These are phyloP conservation scores for Girardinichthys multiradiatus DNA, from an alignment of 2,113 vertebrate genomes.

Conservation along the genomic window DNA sequence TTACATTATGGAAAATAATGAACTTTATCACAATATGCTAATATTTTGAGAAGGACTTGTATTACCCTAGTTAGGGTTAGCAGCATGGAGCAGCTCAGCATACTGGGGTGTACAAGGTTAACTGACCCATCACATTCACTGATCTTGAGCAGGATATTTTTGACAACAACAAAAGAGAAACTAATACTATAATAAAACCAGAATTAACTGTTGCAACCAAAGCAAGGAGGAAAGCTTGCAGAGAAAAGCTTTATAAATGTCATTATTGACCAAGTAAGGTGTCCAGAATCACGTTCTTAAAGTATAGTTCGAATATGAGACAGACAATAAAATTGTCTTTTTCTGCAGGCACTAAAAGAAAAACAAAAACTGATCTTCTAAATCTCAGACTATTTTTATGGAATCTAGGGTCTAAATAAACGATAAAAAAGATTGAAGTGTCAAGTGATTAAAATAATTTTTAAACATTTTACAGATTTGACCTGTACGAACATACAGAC, in stretches of 20 bases:
- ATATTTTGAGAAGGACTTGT: no score
- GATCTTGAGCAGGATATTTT: not conserved
- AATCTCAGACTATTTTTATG: no score
- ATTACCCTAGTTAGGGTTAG: no score
- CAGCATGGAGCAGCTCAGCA: no score
- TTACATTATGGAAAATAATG: no score
- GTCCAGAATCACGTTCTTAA: not conserved
- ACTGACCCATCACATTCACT: not conserved
- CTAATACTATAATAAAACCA: not conserved
- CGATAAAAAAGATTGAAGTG: no score
- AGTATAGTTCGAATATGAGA: not conserved
- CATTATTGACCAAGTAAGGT: not conserved
- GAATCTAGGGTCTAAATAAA: no score
- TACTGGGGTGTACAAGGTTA: not conserved
- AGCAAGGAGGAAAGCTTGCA: not conserved
- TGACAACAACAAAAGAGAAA: not conserved
- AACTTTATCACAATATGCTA: no score
- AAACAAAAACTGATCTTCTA: not conserved
- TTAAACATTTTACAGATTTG: no score
- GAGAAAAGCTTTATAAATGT: not conserved
- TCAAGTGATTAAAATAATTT: no score
- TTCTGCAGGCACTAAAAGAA: not conserved
- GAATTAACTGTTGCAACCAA: not conserved
- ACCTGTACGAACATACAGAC: no score
- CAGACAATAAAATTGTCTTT: not conserved